phyloP scores from a whole-genome alignment of 2,888 invertebrate species.

The Griposia aprilina region DNA sequence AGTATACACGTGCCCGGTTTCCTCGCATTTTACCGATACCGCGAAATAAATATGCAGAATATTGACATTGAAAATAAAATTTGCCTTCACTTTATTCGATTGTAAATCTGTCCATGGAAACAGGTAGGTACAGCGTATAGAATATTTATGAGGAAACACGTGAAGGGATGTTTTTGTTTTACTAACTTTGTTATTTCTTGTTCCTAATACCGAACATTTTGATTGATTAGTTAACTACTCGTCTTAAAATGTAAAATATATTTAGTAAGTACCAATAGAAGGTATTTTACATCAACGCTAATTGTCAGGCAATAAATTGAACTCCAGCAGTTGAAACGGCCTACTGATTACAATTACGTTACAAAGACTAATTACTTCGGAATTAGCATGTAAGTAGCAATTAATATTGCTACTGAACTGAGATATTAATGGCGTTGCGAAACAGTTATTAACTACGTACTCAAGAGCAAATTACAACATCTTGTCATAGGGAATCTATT shows the following conservation, averaged over 20 bases:
- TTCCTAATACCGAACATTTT: neutral
- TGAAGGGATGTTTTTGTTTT: neutral
- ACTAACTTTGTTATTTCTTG: neutral
- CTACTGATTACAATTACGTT: conserved; percentile 14
- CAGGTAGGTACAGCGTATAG: neutral
- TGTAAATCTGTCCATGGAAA: neutral
- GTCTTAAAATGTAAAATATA: neutral
- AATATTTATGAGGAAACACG: conserved; percentile 11
- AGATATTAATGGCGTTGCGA: conserved; percentile 12
- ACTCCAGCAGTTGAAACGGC: neutral
- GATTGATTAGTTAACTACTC: neutral
- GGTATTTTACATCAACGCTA: neutral
- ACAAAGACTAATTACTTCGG: conserved; percentile 9
- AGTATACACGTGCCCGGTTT: conserved; percentile 25
- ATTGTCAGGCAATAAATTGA: neutral
- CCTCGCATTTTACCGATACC: conserved; percentile 9
- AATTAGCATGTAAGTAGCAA: conserved; percentile 1
- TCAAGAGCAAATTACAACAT: neutral
- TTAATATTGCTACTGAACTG: conserved; percentile 13
- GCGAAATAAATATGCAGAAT: conserved; percentile 24
- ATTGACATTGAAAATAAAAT: conserved; percentile 10
- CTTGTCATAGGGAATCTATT: neutral
- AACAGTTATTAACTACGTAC: neutral
- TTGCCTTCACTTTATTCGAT: neutral
- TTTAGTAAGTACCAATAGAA: neutral